Conservation (phyloP, 35 echinoderm and acorn worm species). For the Holothuria glaberrima region DNA sequence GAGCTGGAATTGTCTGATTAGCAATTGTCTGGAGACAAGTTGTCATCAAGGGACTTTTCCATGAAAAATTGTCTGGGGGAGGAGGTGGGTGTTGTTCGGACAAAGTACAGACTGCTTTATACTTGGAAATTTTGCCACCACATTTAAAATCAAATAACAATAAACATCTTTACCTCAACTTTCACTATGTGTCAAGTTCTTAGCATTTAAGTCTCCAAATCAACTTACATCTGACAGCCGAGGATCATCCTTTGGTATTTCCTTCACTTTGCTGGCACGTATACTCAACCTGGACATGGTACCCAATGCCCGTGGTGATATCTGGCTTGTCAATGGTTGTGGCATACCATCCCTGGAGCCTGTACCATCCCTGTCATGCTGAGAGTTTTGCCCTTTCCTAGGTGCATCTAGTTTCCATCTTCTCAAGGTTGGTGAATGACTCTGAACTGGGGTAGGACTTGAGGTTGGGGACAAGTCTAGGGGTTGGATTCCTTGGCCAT, state of each 20-base stretch:
- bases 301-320: slow-evolving; percentile 43
- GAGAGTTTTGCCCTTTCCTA: neutral
- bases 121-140: neutral
- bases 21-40: too few relatives aligned
- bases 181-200: neutral
- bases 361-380: neutral
- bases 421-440: slow-evolving; percentile 32
- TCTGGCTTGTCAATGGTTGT: slow-evolving; percentile 36
- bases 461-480: neutral
- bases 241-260: slow-evolving; percentile 94
- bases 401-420: slow-evolving; percentile 27
- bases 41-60: too few relatives aligned
- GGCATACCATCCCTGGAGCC: slow-evolving; percentile 1
- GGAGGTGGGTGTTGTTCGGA: too few relatives aligned
- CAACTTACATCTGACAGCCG: slow-evolving; percentile 92
- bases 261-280: slow-evolving; percentile 81
- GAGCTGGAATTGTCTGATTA: too few relatives aligned
- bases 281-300: slow-evolving; percentile 88
- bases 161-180: neutral
- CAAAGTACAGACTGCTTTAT: neutral
- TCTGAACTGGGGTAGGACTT: slow-evolving; percentile 40
- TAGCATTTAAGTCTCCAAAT: neutral
- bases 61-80: too few relatives aligned
- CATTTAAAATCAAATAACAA: neutral
- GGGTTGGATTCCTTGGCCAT: neutral